Conservation (phyloP, 2,113 vertebrate genomes). For the Leucopsar rothschildi region DNA sequence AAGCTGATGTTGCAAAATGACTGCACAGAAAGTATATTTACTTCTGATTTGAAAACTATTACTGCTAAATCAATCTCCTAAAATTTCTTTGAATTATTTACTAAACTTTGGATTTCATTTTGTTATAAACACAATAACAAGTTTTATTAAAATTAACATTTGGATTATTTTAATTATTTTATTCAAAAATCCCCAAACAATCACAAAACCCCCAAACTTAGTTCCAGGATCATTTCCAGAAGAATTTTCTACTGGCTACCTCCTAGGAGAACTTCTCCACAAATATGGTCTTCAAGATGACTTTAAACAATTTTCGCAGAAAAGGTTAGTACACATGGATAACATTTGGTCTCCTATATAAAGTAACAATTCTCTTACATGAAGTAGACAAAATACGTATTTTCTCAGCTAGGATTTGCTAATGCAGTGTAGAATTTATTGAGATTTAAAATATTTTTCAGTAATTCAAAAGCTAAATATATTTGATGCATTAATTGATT, state of each 20-base stretch:
- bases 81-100: background rate
- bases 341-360: background rate
- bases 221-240: slow-evolving; percentile 81
- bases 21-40: background rate
- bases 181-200: background rate
- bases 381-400: background rate
- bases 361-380: background rate
- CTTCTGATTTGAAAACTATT: background rate
- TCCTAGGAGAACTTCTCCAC: slow-evolving; percentile 90
- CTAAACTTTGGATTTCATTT: background rate
- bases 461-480: background rate
- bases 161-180: background rate
- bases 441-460: background rate
- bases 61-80: background rate
- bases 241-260: slow-evolving; percentile 88
- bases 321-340: slow-evolving; percentile 77
- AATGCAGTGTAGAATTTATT: background rate
- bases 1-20: background rate
- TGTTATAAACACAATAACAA: background rate
- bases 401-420: background rate
- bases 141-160: background rate
- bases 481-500: background rate
- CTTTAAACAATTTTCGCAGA: slow-evolving; percentile 85
- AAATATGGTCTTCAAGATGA: slow-evolving; percentile 89
- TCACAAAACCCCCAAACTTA: slow-evolving; percentile 1